These are phyloP conservation scores for Drosophila prostipennis DNA, from an alignment of 2,888 invertebrate species.

Conservation along the genomic window DNA sequence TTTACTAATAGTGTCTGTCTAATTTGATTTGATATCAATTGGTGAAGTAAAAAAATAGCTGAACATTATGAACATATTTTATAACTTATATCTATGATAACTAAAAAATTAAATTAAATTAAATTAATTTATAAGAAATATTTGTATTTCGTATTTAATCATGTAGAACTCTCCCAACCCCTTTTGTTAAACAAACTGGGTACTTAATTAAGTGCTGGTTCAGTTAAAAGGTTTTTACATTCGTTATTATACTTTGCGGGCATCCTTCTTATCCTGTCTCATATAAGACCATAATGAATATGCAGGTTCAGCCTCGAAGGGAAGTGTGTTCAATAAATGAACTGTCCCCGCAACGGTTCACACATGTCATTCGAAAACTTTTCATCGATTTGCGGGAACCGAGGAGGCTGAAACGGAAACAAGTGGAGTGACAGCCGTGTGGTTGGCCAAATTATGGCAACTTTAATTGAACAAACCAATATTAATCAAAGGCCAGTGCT, in stretches of 20 bases:
- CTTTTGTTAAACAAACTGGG: background rate
- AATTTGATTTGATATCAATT: too few species aligned
- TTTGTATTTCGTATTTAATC: too few species aligned
- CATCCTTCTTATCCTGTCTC: background rate
- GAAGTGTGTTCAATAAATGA: conserved; percentile 25
- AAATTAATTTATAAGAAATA: too few species aligned
- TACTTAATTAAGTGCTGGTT: background rate
- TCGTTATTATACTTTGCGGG: background rate
- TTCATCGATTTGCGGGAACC: conserved; percentile 23
- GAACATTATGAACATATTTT: too few species aligned
- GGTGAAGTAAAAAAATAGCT: too few species aligned
- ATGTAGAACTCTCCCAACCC: background rate
- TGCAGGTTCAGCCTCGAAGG: background rate
- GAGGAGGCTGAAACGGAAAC: conserved; percentile 6
- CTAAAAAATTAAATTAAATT: too few species aligned
- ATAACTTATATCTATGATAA: too few species aligned
- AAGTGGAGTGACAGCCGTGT: conserved; percentile 39
- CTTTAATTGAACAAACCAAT: conserved; percentile 69
- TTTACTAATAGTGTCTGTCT: too few species aligned
- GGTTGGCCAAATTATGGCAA: conserved; percentile 59
- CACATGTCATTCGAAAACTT: conserved; percentile 22
- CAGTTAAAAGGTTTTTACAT: background rate
- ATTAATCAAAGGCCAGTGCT: conserved; percentile 62
- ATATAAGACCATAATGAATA: conserved; percentile 10
- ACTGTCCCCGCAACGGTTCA: conserved; percentile 16